These are phyloP conservation scores for Sinodicranocentrus sp. DNA, from an alignment of 2,888 invertebrate species.

Conservation along the genomic window DNA sequence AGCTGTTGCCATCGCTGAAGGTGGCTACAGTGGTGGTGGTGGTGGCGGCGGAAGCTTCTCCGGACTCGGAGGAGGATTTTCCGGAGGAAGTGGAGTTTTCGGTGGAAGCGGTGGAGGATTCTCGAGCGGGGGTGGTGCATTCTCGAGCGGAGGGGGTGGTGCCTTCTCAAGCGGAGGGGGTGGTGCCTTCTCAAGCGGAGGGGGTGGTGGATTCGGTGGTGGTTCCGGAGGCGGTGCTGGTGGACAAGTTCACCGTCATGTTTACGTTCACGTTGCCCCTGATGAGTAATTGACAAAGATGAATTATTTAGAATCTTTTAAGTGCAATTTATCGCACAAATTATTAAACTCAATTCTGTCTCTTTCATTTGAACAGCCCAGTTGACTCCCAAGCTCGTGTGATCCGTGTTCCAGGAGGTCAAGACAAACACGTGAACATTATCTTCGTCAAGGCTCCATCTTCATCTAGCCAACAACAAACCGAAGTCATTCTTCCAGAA, in stretches of 20 bases:
- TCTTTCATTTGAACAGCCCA: slow-evolving; percentile 81
- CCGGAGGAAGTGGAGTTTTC: slow-evolving; percentile 34
- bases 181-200: slow-evolving; percentile 30
- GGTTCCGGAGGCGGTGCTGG: slow-evolving; percentile 65
- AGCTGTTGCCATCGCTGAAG: slow-evolving; percentile 52
- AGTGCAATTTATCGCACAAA: no score
- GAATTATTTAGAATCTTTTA: no score
- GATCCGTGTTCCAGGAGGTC: slow-evolving; percentile 57
- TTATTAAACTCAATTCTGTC: no score
- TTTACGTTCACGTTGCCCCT: slow-evolving; percentile 50
- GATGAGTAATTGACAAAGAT: slow-evolving; percentile 31
- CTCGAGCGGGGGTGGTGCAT: slow-evolving; percentile 73
- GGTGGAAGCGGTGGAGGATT: slow-evolving; percentile 1
- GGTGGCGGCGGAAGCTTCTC: slow-evolving; percentile 29
- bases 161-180: slow-evolving; percentile 22
- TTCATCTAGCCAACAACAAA: slow-evolving; percentile 79
- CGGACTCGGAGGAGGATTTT: background rate
- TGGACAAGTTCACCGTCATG: slow-evolving; percentile 78
- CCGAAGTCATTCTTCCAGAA: slow-evolving; percentile 83
- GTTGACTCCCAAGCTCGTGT: slow-evolving; percentile 16
- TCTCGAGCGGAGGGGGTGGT: slow-evolving; percentile 9
- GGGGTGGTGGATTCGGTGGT: background rate
- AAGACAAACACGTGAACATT: slow-evolving; percentile 66
- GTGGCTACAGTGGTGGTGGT: slow-evolving; percentile 22
- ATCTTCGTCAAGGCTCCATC: slow-evolving; percentile 66